Percentiles rank a stretch among this genome's conserved stretches.
Conservation (phyloP, 2,888 invertebrate genomes). For the Crioceris asparagi region DNA sequence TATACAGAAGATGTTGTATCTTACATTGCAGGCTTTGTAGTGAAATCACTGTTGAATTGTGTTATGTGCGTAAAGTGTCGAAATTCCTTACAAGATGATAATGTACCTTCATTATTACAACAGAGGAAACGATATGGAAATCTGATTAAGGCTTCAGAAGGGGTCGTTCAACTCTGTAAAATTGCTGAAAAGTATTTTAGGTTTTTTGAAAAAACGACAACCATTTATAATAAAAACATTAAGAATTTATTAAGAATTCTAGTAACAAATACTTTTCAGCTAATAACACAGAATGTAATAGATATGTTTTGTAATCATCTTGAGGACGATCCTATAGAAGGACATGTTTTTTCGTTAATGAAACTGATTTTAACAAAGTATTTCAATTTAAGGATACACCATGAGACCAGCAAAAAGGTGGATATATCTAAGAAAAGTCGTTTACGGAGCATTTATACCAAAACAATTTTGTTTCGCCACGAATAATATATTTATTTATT, state of each 20-base stretch:
- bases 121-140: slow-evolving; percentile 9
- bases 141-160: slow-evolving; percentile 7
- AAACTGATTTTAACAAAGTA: slow-evolving; percentile 3
- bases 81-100: slow-evolving; percentile 7
- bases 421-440: neutral
- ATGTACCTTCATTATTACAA: slow-evolving; percentile 8
- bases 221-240: slow-evolving; percentile 10
- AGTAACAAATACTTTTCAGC: slow-evolving; percentile 4
- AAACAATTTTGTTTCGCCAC: neutral
- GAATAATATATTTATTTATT: no score
- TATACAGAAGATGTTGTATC: slow-evolving; percentile 5
- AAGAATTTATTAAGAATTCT: slow-evolving; percentile 1
- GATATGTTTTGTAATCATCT: slow-evolving; percentile 1
- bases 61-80: slow-evolving; percentile 7
- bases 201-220: slow-evolving; percentile 8
- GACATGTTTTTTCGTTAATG: neutral
- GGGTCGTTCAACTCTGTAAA: slow-evolving; percentile 10
- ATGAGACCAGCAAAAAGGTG: neutral
- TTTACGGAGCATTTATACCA: neutral
- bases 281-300: slow-evolving; percentile 3
- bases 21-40: slow-evolving; percentile 9
- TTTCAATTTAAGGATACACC: slow-evolving; percentile 1
- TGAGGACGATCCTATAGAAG: neutral
- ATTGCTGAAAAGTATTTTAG: slow-evolving; percentile 10
- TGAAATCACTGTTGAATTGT: slow-evolving; percentile 9